A percentile compares a stretch with the other conserved stretches of the same genome.
Evolutionary conservation across 2,797 vertebrate genomes (phyloP).

Genomic region (Platyrinchus mystaceus): DNA sequence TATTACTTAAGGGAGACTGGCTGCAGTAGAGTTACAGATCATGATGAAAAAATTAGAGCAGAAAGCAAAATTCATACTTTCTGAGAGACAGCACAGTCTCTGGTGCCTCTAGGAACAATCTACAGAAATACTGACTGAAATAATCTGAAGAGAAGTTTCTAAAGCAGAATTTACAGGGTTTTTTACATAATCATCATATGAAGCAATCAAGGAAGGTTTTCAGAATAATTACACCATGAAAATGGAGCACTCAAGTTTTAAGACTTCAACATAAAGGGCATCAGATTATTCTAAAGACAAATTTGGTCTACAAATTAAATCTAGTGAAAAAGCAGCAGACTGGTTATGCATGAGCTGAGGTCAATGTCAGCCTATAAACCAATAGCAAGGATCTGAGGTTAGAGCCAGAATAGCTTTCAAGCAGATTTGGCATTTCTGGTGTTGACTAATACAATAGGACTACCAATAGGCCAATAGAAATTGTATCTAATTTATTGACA

Average conservation of each 20-base stretch:
- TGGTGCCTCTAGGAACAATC: no score
- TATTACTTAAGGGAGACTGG: not conserved
- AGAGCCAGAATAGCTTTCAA: not conserved
- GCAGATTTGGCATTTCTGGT: not conserved
- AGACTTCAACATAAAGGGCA: constrained; percentile 32
- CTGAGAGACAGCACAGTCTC: no score
- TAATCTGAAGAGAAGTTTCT: no score
- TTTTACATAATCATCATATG: no score
- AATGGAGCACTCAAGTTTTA: constrained; percentile 27
- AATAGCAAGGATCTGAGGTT: not conserved
- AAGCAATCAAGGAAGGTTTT: not conserved
- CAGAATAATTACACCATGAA: constrained; percentile 15
- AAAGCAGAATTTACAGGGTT: no score
- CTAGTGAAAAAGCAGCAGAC: not conserved
- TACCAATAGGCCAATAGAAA: not conserved
- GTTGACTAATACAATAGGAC: not conserved
- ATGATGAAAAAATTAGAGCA: no score
- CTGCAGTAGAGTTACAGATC: not conserved
- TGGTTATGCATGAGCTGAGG: not conserved
- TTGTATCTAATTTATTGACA: not conserved
- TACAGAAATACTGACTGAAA: no score
- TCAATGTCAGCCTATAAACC: constrained; percentile 1
- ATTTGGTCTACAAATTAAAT: constrained; percentile 34
- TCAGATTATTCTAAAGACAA: constrained; percentile 40
- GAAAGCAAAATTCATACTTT: no score